Conservation (phyloP, 92 coral and sea anemone species). For the Porites rus region DNA sequence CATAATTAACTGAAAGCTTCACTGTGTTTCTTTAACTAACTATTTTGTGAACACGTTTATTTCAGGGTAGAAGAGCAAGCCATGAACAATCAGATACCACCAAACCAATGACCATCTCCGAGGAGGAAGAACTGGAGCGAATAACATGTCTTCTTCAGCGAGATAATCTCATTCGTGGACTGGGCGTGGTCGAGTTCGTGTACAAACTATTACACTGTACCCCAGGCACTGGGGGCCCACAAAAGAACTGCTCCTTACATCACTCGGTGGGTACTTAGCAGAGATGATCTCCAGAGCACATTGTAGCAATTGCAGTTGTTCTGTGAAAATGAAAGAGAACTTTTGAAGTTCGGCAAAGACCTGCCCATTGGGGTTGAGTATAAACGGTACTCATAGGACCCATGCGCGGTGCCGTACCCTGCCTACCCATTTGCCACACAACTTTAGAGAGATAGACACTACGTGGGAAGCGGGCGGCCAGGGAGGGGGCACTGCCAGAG, state of each 20-base stretch:
- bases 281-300: not conserved
- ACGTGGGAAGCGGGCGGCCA: too few species aligned
- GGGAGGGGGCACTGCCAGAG: too few species aligned
- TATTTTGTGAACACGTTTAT: not conserved
- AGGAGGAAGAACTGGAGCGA: slow-evolving; percentile 96
- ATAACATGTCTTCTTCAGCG: slow-evolving; percentile 90
- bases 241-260: slow-evolving; percentile 91
- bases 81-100: slow-evolving; percentile 49
- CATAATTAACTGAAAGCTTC: too few species aligned
- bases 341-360: too few species aligned
- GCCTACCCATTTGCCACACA: too few species aligned
- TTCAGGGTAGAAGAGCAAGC: slow-evolving; percentile 30
- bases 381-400: too few species aligned
- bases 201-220: slow-evolving; percentile 95
- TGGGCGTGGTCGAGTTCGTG: slow-evolving; percentile 96
- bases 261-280: slow-evolving; percentile 74
- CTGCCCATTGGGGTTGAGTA: too few species aligned
- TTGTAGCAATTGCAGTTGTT: not conserved
- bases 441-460: too few species aligned
- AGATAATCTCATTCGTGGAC: slow-evolving; percentile 92
- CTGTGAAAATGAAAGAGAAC: not conserved
- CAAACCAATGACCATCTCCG: slow-evolving; percentile 87
- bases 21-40: not conserved
- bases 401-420: too few species aligned
- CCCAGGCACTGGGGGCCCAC: slow-evolving; percentile 99